Conservation (phyloP, 2,888 invertebrate genomes). For the Dendrolimus houi region DNA sequence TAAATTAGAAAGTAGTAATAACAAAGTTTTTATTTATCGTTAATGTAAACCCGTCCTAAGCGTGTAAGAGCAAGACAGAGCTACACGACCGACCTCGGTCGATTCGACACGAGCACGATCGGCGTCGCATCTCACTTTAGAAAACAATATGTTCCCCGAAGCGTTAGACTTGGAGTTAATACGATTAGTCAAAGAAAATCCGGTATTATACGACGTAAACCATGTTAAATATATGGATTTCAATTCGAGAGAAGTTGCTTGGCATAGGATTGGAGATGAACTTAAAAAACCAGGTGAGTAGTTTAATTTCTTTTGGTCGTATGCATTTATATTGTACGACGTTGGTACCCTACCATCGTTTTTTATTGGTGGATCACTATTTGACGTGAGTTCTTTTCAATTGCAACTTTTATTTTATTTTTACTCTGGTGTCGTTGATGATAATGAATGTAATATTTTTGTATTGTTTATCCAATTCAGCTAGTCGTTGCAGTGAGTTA, state of each 20-base stretch:
- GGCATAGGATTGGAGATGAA: constrained; percentile 66
- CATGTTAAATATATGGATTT: constrained; percentile 60
- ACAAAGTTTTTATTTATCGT: no score
- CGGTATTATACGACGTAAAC: constrained; percentile 51
- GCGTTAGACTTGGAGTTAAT: constrained; percentile 49
- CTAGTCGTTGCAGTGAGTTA: no score
- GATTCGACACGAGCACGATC: constrained; percentile 5
- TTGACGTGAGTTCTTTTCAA: neutral
- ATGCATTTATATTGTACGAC: constrained; percentile 31
- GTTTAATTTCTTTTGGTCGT: constrained; percentile 6
- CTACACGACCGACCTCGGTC: constrained; percentile 8
- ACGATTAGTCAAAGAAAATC: constrained; percentile 41
- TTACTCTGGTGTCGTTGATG: no score
- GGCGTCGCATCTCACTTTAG: neutral
- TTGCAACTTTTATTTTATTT: no score
- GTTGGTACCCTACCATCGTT: neutral
- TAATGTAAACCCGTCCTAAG: constrained; percentile 3
- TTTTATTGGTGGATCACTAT: neutral
- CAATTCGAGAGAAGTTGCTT: constrained; percentile 58
- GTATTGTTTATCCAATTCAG: no score
- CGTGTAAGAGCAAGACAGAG: constrained; percentile 4
- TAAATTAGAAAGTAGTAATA: no score
- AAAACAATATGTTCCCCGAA: constrained; percentile 35
- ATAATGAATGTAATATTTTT: no score
- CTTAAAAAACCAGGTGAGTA: constrained; percentile 53